phyloP scores from a whole-genome alignment of 2,888 invertebrate genomes.

The Antheraea assamensis region DNA sequence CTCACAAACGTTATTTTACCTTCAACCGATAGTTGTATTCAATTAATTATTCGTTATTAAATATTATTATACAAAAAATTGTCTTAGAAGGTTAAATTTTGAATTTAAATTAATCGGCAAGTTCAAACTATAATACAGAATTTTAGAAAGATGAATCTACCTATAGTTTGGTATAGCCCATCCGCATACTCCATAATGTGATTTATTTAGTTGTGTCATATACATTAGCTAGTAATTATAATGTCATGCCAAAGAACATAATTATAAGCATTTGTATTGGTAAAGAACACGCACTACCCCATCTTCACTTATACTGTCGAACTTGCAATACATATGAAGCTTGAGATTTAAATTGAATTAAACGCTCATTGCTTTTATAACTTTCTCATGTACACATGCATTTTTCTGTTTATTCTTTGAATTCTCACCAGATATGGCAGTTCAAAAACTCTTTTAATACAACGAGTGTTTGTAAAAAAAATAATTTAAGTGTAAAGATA shows the following conservation, averaged over 20 bases:
- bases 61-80: too few relatives aligned
- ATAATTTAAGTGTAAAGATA: conserved; percentile 14
- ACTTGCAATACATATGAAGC: neutral
- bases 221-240: neutral
- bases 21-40: too few relatives aligned
- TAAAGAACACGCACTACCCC: neutral
- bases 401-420: neutral
- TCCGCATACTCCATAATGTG: too few relatives aligned
- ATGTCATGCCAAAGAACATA: too few relatives aligned
- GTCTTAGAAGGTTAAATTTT: too few relatives aligned
- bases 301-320: neutral
- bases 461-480: neutral
- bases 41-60: too few relatives aligned
- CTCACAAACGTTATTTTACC: too few relatives aligned
- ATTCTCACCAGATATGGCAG: neutral
- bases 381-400: neutral
- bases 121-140: too few relatives aligned
- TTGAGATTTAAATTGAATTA: neutral
- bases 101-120: too few relatives aligned
- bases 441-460: neutral
- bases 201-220: neutral
- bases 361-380: neutral
- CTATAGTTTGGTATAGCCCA: too few relatives aligned
- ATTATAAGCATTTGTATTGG: neutral
- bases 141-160: too few relatives aligned